phyloP scores from a whole-genome alignment of 2,888 invertebrate species.

The Ashinkailepas kermadecensis region DNA sequence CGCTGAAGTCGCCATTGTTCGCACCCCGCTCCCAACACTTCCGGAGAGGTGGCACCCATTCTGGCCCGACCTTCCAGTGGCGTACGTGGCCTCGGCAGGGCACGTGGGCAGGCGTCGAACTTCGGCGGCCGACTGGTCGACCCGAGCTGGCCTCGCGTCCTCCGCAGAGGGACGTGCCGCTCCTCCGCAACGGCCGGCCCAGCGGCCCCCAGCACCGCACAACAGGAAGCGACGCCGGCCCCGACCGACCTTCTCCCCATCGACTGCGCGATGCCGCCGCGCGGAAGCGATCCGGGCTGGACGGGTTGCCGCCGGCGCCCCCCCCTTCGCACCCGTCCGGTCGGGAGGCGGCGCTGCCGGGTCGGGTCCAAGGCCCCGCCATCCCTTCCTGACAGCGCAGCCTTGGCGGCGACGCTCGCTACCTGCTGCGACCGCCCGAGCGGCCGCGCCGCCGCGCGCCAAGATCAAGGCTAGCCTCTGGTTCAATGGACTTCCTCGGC shows the following conservation, averaged over 20 bases:
- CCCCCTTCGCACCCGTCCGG: neutral
- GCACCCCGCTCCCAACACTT: too few species aligned
- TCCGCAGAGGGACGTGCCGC: too few species aligned
- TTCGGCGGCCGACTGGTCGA: too few species aligned
- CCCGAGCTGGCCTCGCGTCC: too few species aligned
- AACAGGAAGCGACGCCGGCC: neutral
- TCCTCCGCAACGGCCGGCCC: too few species aligned
- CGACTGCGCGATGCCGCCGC: neutral
- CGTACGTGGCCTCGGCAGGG: too few species aligned
- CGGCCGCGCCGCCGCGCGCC: neutral
- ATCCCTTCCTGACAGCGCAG: constrained; percentile 4
- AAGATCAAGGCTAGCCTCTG: constrained; percentile 16
- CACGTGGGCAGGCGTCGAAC: too few species aligned
- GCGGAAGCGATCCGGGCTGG: neutral
- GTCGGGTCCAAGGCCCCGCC: neutral
- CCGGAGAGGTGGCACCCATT: too few species aligned
- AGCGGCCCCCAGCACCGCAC: neutral
- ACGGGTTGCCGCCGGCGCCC: constrained; percentile 3
- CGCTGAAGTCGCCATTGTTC: too few species aligned
- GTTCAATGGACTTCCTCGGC: constrained; percentile 19
- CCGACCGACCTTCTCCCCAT: neutral
- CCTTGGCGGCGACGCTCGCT: neutral
- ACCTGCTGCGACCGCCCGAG: neutral
- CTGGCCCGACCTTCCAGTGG: too few species aligned
- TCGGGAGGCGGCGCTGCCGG: too few species aligned